These are phyloP conservation scores for Oligia latruncula DNA, from an alignment of 2,888 invertebrate genomes.

Conservation along the genomic window DNA sequence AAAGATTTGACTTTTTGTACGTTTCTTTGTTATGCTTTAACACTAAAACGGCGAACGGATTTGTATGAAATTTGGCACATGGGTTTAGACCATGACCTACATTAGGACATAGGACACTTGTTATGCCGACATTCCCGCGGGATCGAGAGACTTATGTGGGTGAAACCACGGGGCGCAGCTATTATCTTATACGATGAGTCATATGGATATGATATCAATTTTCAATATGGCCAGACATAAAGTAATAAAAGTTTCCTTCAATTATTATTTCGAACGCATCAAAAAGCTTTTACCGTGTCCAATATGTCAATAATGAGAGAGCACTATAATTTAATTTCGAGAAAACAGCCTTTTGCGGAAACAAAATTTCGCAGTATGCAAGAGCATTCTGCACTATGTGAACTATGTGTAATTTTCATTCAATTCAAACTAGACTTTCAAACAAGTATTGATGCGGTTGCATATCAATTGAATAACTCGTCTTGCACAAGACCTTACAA, in stretches of 20 bases:
- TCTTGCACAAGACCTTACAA: constrained; percentile 29
- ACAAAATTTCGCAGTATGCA: not conserved
- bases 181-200: not conserved
- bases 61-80: too few species aligned
- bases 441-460: not conserved
- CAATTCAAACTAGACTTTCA: constrained; percentile 6
- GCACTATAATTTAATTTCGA: constrained; percentile 15
- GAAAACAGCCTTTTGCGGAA: not conserved
- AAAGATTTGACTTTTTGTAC: not conserved
- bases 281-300: constrained; percentile 25
- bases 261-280: not conserved
- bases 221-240: not conserved
- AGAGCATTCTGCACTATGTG: not conserved
- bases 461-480: constrained; percentile 13
- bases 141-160: not conserved
- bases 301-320: constrained; percentile 10
- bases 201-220: too few species aligned
- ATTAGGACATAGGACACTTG: not conserved
- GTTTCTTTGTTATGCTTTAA: not conserved
- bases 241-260: not conserved
- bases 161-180: not conserved
- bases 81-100: not conserved
- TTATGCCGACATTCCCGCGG: not conserved
- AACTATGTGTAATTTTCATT: not conserved
- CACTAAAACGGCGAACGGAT: not conserved